Evolutionary conservation across 2,113 vertebrate genomes (phyloP), one percentile per base, ranked within the genome.

Genomic region (Caranx melampygus): DNA sequence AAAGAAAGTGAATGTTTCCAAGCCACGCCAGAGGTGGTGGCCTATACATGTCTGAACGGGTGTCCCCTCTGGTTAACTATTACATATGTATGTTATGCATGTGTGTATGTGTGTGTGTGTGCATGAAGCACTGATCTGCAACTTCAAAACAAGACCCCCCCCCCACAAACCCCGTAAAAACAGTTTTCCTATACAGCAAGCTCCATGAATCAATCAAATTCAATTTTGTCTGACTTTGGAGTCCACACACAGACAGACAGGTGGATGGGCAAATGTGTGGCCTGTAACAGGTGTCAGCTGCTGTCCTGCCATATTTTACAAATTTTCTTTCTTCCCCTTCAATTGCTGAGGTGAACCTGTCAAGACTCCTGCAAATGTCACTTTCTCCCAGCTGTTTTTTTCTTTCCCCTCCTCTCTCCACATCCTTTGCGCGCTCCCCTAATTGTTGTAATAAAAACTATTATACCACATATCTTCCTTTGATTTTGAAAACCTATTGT

Each of bases 211-310:
- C 26, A 26, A 26, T 26, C 2, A 44, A 59, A 34, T 72, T 18
- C 37, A 5, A 67, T n/a, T 42, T 42, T 42, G 14, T 33, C 11
- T 78, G 4, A 52, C n/a, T 70, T 45, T 52, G 14, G 33, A n/a
- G 15, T 54, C 51, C 18, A 65, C 13, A 42, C 35, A 55, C 11
- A 57, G 61, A 40, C 0, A 74, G 45, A 81, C 87, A 88, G 57
- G 61, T 88, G 76, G 44, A 75, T 8, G 11, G 51, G 47, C 57
- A 61, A 72, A 82, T 87, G 42, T 59, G 61, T 45, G 31, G 40
- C 58, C 64, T 67, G 40, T 47, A 79, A 83, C 79, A 90, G 74
- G 89, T 90, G 84, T 77, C 82, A 88, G 79, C 83, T 88, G 85
- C 60, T 77, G 12, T 69, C 10, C 71, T 77, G 67, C 45, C 54